These are phyloP conservation scores for Saturnia japonica DNA, from an alignment of 2,888 invertebrate genomes.

Conservation along the genomic window DNA sequence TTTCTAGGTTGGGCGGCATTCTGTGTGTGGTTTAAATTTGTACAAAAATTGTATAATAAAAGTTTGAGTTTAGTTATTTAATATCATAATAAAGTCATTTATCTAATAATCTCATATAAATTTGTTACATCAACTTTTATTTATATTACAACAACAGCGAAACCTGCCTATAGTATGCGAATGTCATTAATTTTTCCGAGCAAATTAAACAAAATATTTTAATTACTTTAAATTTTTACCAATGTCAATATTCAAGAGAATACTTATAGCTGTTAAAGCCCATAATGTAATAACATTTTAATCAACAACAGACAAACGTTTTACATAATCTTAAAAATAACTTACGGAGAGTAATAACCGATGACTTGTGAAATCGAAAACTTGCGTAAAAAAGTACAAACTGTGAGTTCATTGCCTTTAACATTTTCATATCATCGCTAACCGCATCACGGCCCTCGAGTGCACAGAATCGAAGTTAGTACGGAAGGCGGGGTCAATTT, in stretches of 20 bases:
- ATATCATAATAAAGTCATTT: too few relatives aligned
- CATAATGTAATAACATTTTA: not conserved
- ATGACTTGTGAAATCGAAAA: conserved; percentile 24
- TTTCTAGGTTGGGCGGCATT: too few relatives aligned
- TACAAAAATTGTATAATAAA: not conserved
- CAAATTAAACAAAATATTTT: not conserved
- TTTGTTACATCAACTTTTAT: too few relatives aligned
- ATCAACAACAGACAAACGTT: conserved; percentile 1
- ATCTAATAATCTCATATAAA: too few relatives aligned
- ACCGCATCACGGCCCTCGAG: conserved; percentile 34
- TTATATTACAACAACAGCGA: too few relatives aligned
- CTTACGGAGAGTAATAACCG: conserved; percentile 8
- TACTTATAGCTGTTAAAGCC: not conserved
- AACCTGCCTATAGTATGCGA: not conserved
- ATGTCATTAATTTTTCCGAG: not conserved
- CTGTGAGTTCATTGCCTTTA: conserved; percentile 39
- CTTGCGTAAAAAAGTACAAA: conserved; percentile 23
- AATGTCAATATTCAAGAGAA: not conserved
- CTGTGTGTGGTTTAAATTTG: not conserved
- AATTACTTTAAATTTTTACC: not conserved
- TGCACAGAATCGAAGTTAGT: not conserved
- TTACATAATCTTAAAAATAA: not conserved
- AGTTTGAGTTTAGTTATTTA: not conserved
- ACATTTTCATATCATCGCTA: conserved; percentile 39
- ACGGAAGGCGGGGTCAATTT: not conserved